Evolutionary conservation across 2,888 invertebrate genomes (phyloP).

Genomic region (Endotricha flammealis): DNA sequence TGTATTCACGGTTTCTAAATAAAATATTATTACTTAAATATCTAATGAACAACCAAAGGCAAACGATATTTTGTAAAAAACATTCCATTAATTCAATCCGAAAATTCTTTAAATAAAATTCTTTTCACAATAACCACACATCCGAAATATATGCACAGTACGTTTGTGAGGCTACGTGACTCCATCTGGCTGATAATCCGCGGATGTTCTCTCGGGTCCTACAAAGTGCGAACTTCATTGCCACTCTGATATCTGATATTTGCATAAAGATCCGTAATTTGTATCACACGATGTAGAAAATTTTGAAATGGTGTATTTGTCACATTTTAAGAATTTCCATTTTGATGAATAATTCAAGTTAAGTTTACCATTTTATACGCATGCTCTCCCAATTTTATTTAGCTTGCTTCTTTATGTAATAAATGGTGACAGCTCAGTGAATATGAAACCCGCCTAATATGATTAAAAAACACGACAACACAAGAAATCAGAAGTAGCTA

Average conservation of each 20-base stretch:
- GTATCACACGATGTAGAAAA: constrained; percentile 8
- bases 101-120: not conserved
- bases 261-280: not conserved
- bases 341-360: too few species aligned
- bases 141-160: not conserved
- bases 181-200: not conserved
- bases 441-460: too few species aligned
- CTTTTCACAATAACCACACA: not conserved
- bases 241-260: not conserved
- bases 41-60: too few species aligned
- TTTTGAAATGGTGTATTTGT: constrained; percentile 6
- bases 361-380: too few species aligned
- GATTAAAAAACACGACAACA: too few species aligned
- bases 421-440: too few species aligned
- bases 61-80: too few species aligned
- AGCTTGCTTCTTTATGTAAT: too few species aligned
- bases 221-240: not conserved
- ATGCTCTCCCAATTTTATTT: too few species aligned
- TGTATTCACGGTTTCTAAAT: constrained; percentile 22
- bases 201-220: not conserved
- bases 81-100: too few species aligned
- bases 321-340: not conserved
- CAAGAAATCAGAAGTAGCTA: too few species aligned
- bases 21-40: too few species aligned
- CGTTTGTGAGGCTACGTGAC: not conserved